Conservation (phyloP, 2,797 vertebrate species). For the Chelon auratus region DNA sequence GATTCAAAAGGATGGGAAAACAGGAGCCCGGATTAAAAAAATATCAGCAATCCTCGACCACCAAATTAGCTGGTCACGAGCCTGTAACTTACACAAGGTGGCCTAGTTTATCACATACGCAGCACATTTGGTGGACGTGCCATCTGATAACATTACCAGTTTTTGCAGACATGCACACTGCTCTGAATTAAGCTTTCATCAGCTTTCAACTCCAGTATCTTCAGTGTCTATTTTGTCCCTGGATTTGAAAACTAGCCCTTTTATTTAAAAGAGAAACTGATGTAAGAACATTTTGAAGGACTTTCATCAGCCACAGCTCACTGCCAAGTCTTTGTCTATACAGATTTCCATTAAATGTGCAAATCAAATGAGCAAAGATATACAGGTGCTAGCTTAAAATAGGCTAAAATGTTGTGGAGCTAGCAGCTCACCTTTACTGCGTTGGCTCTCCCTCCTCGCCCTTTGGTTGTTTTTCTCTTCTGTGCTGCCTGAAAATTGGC, state of each 20-base stretch:
- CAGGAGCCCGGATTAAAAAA: too few relatives aligned
- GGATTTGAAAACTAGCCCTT: neutral
- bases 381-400: neutral
- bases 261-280: too few relatives aligned
- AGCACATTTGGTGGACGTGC: neutral
- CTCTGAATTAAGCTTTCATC: neutral
- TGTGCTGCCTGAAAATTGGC: neutral
- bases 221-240: neutral
- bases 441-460: neutral
- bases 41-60: too few relatives aligned
- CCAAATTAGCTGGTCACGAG: too few relatives aligned
- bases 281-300: neutral
- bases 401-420: neutral
- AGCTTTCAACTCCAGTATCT: neutral
- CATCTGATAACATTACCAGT: neutral
- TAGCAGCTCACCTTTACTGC: neutral
- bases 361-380: too few relatives aligned
- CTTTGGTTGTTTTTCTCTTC: neutral
- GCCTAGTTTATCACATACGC: neutral
- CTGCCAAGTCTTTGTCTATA: constrained; percentile 2
- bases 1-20: too few relatives aligned
- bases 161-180: neutral
- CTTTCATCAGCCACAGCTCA: neutral
- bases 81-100: neutral
- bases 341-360: neutral